Percentiles rank a stretch among this genome's conserved stretches.
These are phyloP conservation scores for Agrochola macilenta DNA, from an alignment of 2,888 invertebrate genomes.

Conservation along the genomic window DNA sequence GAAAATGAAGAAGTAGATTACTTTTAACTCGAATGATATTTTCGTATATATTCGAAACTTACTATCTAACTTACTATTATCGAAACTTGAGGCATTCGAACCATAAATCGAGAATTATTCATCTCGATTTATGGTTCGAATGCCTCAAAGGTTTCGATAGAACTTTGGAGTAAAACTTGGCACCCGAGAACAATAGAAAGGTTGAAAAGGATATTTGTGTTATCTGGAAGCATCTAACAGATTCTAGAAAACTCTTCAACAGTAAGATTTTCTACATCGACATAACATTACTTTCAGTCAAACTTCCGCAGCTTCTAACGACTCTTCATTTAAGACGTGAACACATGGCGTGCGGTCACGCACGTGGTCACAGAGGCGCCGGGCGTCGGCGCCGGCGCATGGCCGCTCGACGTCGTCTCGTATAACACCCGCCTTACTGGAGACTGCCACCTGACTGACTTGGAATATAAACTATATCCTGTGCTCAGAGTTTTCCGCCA, in stretches of 20 bases:
- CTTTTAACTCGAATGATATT: not conserved
- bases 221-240: no score
- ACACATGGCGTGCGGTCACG: conserved; percentile 57
- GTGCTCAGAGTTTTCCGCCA: not conserved
- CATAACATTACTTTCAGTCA: not conserved
- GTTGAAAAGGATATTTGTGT: not conserved
- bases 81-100: no score
- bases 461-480: conserved; percentile 10
- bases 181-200: not conserved
- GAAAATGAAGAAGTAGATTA: not conserved
- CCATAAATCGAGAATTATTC: no score
- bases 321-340: conserved; percentile 14
- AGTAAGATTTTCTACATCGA: not conserved
- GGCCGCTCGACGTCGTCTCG: conserved; percentile 40
- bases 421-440: conserved; percentile 45
- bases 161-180: not conserved
- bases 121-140: not conserved
- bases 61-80: no score
- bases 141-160: not conserved
- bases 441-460: conserved; percentile 13
- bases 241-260: not conserved
- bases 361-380: conserved; percentile 53
- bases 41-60: no score
- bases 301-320: not conserved
- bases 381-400: conserved; percentile 44